phyloP scores from a whole-genome alignment of 2,113 vertebrate genomes.

The Jaculus jaculus region DNA sequence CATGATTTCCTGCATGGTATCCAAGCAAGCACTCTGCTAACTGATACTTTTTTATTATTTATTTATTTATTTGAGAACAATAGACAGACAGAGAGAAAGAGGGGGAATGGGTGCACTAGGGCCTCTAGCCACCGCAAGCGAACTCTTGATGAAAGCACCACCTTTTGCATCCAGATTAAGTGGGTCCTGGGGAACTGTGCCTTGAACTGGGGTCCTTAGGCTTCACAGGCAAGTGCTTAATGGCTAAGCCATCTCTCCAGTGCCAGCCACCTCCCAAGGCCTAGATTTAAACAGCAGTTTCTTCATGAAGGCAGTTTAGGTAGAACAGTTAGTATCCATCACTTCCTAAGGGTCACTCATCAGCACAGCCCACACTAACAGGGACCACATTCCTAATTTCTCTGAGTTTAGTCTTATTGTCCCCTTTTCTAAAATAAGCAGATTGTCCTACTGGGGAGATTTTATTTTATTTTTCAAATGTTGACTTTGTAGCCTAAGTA shows the following conservation, averaged over 20 bases:
- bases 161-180: too few relatives aligned
- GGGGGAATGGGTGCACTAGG: too few relatives aligned
- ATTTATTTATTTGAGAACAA: too few relatives aligned
- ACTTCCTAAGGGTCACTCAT: neutral
- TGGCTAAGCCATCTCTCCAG: too few relatives aligned
- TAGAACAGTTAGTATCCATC: neutral
- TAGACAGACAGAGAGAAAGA: too few relatives aligned
- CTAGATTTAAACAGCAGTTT: neutral
- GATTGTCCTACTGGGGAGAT: neutral
- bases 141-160: too few relatives aligned
- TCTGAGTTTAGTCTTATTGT: neutral
- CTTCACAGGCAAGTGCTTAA: too few relatives aligned
- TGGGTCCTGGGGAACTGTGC: too few relatives aligned
- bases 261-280: neutral
- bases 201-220: too few relatives aligned
- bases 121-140: too few relatives aligned
- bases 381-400: neutral
- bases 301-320: accelerated
- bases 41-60: too few relatives aligned
- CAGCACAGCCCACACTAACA: neutral
- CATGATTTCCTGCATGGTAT: neutral
- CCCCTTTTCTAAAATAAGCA: neutral
- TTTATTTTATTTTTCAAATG: neutral
- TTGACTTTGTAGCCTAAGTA: neutral
- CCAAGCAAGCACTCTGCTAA: neutral